These are phyloP conservation scores for Vanessa cardui DNA, from an alignment of 2,888 invertebrate genomes.

Conservation along the genomic window DNA sequence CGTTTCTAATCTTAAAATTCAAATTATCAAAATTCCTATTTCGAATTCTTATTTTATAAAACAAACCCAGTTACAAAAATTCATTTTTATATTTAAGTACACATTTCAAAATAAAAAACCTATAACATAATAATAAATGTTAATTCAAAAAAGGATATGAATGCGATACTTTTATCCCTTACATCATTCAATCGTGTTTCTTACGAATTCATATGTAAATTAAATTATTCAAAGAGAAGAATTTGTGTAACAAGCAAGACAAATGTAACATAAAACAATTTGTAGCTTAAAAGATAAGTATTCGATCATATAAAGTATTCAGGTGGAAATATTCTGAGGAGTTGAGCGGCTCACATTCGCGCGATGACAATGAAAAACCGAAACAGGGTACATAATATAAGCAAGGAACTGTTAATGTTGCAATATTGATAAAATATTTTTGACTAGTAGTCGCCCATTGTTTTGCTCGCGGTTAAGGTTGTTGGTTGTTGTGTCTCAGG, in stretches of 20 bases:
- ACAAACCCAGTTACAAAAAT: too few relatives aligned
- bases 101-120: too few relatives aligned
- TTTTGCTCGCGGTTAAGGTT: too few relatives aligned
- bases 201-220: neutral
- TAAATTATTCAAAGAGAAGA: neutral
- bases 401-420: neutral
- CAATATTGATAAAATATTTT: too few relatives aligned
- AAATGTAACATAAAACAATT: conserved; percentile 12
- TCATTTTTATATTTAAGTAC: too few relatives aligned
- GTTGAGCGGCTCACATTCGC: conserved; percentile 21
- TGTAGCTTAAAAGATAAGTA: conserved; percentile 23
- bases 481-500: too few relatives aligned
- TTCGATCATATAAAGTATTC: conserved; percentile 32
- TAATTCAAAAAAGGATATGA: too few relatives aligned
- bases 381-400: conserved; percentile 5
- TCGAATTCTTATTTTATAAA: too few relatives aligned
- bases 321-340: conserved; percentile 30
- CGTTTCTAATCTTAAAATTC: too few relatives aligned
- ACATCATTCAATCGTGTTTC: neutral
- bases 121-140: too few relatives aligned
- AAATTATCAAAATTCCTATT: too few relatives aligned
- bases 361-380: conserved; percentile 28
- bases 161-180: neutral
- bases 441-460: too few relatives aligned
- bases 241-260: neutral